Evolutionary conservation across 2,113 vertebrate species (phyloP), one percentile per base, ranked within the genome.

Genomic region (Salvelinus sp.): DNA sequence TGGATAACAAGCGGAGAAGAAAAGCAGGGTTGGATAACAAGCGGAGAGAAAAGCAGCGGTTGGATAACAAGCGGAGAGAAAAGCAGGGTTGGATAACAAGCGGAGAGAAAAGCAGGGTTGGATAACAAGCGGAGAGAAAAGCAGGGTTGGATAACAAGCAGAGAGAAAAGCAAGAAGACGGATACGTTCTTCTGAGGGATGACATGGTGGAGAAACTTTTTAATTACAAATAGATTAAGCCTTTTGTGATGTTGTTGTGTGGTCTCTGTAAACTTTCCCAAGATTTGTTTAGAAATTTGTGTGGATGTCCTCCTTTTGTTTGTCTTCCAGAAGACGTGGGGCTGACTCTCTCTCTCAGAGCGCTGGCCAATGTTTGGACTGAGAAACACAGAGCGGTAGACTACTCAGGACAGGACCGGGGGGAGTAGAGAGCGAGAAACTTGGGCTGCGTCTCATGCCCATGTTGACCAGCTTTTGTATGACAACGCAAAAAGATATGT

Each of bases 151-250:
- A 85, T 83, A 79, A 86, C 78, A 88, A 64, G n/a, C 1, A 3
- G 23, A 58, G 77, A 89, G 88, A 88, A 77, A 78, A 71, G 20
- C 70, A 64, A 76, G 79, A 81, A 89, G 85, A 90, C 88, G 79
- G 84, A 90, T 90, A 78, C 86, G 88, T 87, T 87, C 90, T 86
- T 90, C 86, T 81, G 84, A 79, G 80, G 76, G 70, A 87, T 81
- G 83, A 91, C 86, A 82, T 86, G 22, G 72, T 78, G 67, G 79
- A 80, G 86, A 82, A 90, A 89, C 82, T 72, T 84, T 87, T 91
- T 91, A 91, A 91, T 94, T 89, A 88, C 90, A 90, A 91, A 88
- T 90, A 91, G 85, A 90, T 91, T 86, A 86, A 79, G 38, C 85
- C 80, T 82, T 58, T 90, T 91, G 85, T 85, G 86, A 92, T 91